Evolutionary conservation across 2,113 vertebrate genomes (phyloP).

Genomic region (Ctenomys sociabilis): DNA sequence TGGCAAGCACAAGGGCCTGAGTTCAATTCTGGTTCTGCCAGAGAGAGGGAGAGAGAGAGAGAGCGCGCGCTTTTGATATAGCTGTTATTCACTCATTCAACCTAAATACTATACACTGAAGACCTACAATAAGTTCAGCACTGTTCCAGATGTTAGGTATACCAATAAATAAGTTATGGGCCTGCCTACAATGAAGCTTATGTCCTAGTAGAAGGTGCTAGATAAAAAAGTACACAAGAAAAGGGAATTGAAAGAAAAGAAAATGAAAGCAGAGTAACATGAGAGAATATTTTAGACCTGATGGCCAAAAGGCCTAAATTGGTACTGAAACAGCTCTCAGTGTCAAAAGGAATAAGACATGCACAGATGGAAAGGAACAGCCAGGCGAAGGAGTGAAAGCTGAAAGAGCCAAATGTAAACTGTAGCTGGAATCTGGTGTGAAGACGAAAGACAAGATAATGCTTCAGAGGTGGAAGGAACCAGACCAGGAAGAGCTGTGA

Average conservation of each 20-base stretch:
- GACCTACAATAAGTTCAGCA: not conserved
- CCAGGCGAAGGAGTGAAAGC: not conserved
- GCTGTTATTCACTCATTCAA: not conserved
- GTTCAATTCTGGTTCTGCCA: too few relatives aligned
- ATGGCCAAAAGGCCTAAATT: not conserved
- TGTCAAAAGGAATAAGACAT: not conserved
- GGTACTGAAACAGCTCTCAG: not conserved
- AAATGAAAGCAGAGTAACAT: not conserved
- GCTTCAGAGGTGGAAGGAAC: not conserved
- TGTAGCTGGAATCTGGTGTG: not conserved
- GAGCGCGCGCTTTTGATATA: too few relatives aligned
- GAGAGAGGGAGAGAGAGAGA: too few relatives aligned
- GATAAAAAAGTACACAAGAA: not conserved
- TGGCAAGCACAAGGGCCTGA: too few relatives aligned
- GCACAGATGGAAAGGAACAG: not conserved
- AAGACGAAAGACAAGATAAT: not conserved
- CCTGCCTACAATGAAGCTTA: not conserved
- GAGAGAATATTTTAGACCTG: not conserved
- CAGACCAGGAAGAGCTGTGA: not conserved
- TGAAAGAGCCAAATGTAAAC: not conserved
- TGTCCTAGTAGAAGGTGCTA: not conserved
- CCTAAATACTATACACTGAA: not conserved
- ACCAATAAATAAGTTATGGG: not conserved
- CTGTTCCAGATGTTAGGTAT: not conserved
- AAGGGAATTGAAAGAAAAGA: not conserved